A percentile compares a stretch with the other conserved stretches of the same genome.
phyloP scores from a whole-genome alignment of 2,113 vertebrate species.

The Grallaria varia region DNA sequence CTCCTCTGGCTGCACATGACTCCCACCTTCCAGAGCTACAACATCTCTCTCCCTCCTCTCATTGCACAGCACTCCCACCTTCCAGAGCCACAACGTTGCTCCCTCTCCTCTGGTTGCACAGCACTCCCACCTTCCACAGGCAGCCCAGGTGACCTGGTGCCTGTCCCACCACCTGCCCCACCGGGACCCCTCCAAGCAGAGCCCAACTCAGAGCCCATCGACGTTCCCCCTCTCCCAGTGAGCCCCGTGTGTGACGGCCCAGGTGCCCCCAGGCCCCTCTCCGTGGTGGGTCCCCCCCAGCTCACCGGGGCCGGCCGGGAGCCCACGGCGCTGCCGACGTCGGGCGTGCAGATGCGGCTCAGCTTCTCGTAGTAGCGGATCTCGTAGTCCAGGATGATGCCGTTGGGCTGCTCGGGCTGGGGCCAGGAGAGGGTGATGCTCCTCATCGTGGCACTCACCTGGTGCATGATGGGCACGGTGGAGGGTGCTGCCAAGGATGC shows the following conservation, averaged over 20 bases:
- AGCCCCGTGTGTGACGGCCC: not conserved
- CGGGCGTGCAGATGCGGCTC: slow-evolving; percentile 70
- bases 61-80: not conserved
- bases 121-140: not conserved
- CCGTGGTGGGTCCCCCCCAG: not conserved
- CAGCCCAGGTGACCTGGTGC: fast-evolving
- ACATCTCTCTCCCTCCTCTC: not conserved
- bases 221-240: not conserved
- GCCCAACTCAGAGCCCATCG: fast-evolving
- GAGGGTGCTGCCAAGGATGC: slow-evolving; percentile 87
- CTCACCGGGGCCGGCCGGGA: slow-evolving; percentile 12
- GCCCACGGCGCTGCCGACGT: slow-evolving; percentile 32
- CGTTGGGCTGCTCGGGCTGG: slow-evolving; percentile 96
- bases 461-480: slow-evolving; percentile 97
- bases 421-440: slow-evolving; percentile 98
- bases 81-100: fast-evolving
- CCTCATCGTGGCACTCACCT: slow-evolving; percentile 98
- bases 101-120: not conserved
- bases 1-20: not conserved
- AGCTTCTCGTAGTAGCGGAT: slow-evolving; percentile 97
- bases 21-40: not conserved
- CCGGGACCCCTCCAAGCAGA: not conserved
- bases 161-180: not conserved
- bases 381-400: slow-evolving; percentile 98
- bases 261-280: not conserved